Conservation (phyloP, 1,140 invertebrate species). For the Streblospio benedicti region DNA sequence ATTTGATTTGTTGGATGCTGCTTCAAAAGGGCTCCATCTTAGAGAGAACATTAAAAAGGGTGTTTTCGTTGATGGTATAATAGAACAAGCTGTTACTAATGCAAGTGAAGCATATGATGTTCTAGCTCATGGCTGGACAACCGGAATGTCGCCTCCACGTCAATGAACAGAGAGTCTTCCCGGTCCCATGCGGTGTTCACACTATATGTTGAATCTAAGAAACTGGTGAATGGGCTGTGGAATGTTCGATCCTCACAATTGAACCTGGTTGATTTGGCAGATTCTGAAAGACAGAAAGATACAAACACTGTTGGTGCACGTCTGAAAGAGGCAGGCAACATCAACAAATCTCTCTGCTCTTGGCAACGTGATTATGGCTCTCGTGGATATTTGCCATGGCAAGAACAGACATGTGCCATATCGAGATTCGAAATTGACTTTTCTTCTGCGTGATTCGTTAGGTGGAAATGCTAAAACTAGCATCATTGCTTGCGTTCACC, state of each 20-base stretch:
- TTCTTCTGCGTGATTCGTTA: slow-evolving; percentile 66
- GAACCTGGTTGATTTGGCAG: slow-evolving; percentile 78
- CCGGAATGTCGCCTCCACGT: slow-evolving; percentile 81
- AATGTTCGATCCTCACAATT: slow-evolving; percentile 33
- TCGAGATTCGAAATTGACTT: slow-evolving; percentile 74
- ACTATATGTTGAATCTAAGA: slow-evolving; percentile 72
- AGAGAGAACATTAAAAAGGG: slow-evolving; percentile 42
- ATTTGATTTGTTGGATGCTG: slow-evolving; percentile 45
- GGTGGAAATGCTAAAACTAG: slow-evolving; percentile 78
- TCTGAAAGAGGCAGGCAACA: slow-evolving; percentile 66
- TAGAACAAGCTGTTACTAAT: slow-evolving; percentile 32
- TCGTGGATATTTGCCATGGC: slow-evolving; percentile 52
- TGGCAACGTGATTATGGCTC: slow-evolving; percentile 66
- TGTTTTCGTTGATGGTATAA: slow-evolving; percentile 42
- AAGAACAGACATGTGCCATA: slow-evolving; percentile 55
- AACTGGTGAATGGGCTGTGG: slow-evolving; percentile 33
- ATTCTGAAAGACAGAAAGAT: slow-evolving; percentile 61
- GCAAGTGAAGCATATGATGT: slow-evolving; percentile 40
- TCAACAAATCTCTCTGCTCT: slow-evolving; percentile 69
- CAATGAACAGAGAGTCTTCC: slow-evolving; percentile 98
- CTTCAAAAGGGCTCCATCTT: slow-evolving; percentile 31
- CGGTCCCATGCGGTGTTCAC: slow-evolving; percentile 97
- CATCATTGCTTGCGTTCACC: slow-evolving; percentile 59
- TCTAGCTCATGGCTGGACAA: slow-evolving; percentile 21
- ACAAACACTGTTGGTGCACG: slow-evolving; percentile 34